Evolutionary conservation across 2,797 vertebrate species (phyloP), one percentile per base, ranked within the genome.

Genomic region (Spizella passerina): DNA sequence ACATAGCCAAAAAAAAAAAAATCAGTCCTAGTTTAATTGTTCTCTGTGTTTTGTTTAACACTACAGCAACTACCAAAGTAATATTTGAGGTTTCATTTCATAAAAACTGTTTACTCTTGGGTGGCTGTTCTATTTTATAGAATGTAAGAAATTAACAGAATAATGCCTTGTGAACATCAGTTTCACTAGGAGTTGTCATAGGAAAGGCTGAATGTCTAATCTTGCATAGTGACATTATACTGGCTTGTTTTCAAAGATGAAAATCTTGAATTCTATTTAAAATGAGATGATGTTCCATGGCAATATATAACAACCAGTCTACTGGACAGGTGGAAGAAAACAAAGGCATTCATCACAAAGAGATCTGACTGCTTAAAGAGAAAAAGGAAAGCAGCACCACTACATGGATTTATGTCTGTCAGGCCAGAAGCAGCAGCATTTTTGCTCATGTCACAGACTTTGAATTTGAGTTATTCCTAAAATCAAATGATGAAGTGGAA

Each of bases 261-360:
- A 60, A 92, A 85, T 79, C 86, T 60, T 80, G 66, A 92, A 64
- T 82, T 87, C 65, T 70, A 4, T 91, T 95, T 91, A 76, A 95
- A 93, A 91, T 80, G 64, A 96, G 86, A 86, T 66, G 81, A 77
- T 68, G 52, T 19, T 92, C 64, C 64, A 69, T 0, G 2, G 81
- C 47, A 82, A 92, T 92, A 88, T 85, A 70, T 85, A 94, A 88
- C 52, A 86, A 39, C 9, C 36, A 79, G 27, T 76, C 64, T 82
- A 77, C 36, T 73, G 84, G 71, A 88, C 66, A 91, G 68, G 75
- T 70, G 57, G 68, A 87, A 36, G 64, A 96, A 96, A 96, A 95
- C 75, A 92, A 95, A 95, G 55, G 36, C 70, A 95, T 95, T 59
- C 8, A 94, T 96, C 94, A 95, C 60, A 72, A 46, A 68, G 43